These are phyloP conservation scores for Sarcoramphus papa DNA, from an alignment of 2,797 vertebrate genomes.

Conservation along the genomic window DNA sequence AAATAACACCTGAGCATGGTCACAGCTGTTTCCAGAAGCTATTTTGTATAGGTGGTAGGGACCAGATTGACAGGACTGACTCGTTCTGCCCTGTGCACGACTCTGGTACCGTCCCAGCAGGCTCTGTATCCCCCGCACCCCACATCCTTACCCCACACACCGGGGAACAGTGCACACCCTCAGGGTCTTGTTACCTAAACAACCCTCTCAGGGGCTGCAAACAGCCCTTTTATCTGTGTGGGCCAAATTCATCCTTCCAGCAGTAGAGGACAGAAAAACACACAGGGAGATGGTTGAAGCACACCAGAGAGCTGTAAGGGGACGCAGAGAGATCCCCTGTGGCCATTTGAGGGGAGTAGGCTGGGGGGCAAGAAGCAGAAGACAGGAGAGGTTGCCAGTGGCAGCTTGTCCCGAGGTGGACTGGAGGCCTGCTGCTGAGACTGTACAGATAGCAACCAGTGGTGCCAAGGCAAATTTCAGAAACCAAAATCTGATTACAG, in stretches of 20 bases:
- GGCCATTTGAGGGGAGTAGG: not conserved
- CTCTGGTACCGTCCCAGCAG: not conserved
- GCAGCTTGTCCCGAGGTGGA: not conserved
- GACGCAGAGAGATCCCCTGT: rapidly evolving
- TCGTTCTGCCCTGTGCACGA: rapidly evolving
- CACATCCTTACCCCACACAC: rapidly evolving
- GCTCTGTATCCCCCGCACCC: not conserved
- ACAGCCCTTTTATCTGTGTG: not conserved
- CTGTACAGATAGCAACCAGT: rapidly evolving
- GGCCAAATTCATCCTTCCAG: not conserved
- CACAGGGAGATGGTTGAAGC: not conserved
- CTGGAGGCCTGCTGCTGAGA: not conserved
- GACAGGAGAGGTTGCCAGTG: rapidly evolving
- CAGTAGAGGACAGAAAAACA: not conserved
- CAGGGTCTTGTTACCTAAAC: not conserved
- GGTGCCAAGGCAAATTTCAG: not conserved
- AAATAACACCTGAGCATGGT: not conserved
- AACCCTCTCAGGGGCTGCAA: not conserved
- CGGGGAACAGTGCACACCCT: rapidly evolving
- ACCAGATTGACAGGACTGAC: not conserved
- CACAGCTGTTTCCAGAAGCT: not conserved
- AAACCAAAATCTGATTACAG: not conserved
- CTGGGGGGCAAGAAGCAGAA: not conserved
- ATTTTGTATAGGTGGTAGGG: not conserved
- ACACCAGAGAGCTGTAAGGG: not conserved